Evolutionary conservation across 2,113 vertebrate genomes (phyloP), one percentile per base, ranked within the genome.

Genomic region (Sylvilagus bachmani): DNA sequence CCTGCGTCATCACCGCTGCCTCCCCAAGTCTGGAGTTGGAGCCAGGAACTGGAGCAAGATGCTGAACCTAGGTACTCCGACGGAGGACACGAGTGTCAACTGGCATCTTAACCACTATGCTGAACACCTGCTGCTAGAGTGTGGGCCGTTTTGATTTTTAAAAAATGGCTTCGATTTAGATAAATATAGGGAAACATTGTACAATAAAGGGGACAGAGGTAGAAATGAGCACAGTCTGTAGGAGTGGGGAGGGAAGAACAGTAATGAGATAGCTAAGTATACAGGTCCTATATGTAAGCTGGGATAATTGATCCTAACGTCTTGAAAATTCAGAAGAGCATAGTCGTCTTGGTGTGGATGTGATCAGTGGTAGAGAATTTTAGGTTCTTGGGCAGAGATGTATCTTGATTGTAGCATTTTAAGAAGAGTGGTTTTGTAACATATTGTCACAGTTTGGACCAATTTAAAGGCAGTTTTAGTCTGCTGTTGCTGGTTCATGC

Each of bases 161-260:
- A 67, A 93, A 64, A n/a, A 74, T 93, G 75, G 44, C 58, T 95
- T 84, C 78, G 36, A 88, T 77, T 75, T 95, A 93, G 66, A 61
- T 86, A 67, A 80, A 74, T 27, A 27, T n/a, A 74, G 33, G 10
- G 22, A 31, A 31, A 69, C 64, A 27, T 69, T 29, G 13, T 38
- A 73, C 12, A 79, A 4, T 87, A 74, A 91, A 58, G 53, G 53
- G 44, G 29, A n/a, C 44, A 75, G 21, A 80, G 61, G 17, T 33
- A n/a, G 38, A 62, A 51, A 58, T 55, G n/a, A 71, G 24, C 11
- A 5, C 27, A n/a, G 19, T 81, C 44, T 82, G 2, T 51, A 70
- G 55, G 62, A 6, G 9, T 61, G 67, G 14, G 29, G 12, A 67
- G 85, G 44, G n/a, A 74, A 55, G 66, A 49, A 62, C 11, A 33